Evolutionary conservation across 2,113 vertebrate species (phyloP), one percentile per base, ranked within the genome.

Genomic region (Ascaphus truei): DNA sequence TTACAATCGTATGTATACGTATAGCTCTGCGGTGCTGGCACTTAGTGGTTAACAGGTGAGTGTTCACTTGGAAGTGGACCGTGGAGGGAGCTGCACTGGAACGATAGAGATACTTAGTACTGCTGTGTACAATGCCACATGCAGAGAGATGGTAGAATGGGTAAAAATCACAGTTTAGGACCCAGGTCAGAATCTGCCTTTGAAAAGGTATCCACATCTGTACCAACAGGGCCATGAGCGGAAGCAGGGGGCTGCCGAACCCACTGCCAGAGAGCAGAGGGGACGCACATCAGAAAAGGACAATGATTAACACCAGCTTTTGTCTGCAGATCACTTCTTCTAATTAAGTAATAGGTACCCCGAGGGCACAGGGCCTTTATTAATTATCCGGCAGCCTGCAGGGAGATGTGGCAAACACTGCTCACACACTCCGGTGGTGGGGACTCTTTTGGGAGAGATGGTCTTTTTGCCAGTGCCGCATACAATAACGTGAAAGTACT

Each of bases 221-320:
- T 59, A 36, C 41, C 39, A 59, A 60, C 41, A 50, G 12, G 26
- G 53, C 23, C 22, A 11, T 39, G 55, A 58, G 37, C 51, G 25
- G 10, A 31, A 16, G 26, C 23, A 13, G 7, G 51, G 26, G 37
- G 51, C 36, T 7, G 23, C 16, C 29, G 2, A 18, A 7, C 20
- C 53, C 41, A 26, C 7, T 36, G 53, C 36, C 15, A 25, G 26
- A 67, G 16, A 56, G 8, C 31, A 11, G 25, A 39, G 33, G 22
- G 27, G 41, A 11, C 8, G 27, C 18, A 34, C 34, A 48, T 27
- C 39, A n/a, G 5, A 16, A 43, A 9, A 5, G 66, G 53, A 50
- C 55, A 69, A 69, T 69, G 66, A 69, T 69, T 69, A 59, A 69
- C 41, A 27, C 30, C 41, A 3, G 8, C 66, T 39, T 60, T 69